phyloP scores from a whole-genome alignment of 2,113 vertebrate genomes.

The Heteronetta atricapilla region DNA sequence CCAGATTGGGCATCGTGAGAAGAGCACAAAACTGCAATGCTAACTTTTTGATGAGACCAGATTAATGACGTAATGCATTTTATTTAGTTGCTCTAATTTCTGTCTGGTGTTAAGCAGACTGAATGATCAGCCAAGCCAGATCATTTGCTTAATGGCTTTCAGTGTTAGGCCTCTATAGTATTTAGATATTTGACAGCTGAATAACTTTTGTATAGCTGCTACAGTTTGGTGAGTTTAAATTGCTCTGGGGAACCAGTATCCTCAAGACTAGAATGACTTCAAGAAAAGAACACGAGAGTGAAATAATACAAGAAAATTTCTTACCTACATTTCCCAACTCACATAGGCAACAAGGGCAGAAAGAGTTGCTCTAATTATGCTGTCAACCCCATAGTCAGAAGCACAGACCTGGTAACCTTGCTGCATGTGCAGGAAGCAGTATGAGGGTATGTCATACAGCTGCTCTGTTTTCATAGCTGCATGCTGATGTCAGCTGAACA shows the following conservation, averaged over 20 bases:
- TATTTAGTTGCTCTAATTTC: background rate
- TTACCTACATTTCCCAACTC: background rate
- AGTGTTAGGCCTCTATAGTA: background rate
- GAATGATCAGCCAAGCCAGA: background rate
- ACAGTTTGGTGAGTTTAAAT: background rate
- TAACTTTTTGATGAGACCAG: background rate
- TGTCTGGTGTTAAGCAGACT: background rate
- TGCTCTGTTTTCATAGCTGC: background rate
- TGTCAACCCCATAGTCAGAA: background rate
- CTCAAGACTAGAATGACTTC: background rate
- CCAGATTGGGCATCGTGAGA: background rate
- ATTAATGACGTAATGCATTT: background rate
- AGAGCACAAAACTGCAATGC: background rate
- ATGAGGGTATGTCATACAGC: background rate
- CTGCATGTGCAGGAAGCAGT: background rate
- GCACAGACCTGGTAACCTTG: background rate
- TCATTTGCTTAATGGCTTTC: background rate
- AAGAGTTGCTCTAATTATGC: background rate
- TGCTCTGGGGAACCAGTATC: background rate
- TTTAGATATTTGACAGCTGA: background rate
- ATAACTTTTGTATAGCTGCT: background rate
- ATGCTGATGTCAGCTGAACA: background rate
- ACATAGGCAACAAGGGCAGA: background rate
- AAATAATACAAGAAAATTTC: background rate
- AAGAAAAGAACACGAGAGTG: background rate